Percentiles rank a stretch among this genome's conserved stretches.
phyloP scores from a whole-genome alignment of 2,113 vertebrate genomes.

The Poicephalus meyeri region DNA sequence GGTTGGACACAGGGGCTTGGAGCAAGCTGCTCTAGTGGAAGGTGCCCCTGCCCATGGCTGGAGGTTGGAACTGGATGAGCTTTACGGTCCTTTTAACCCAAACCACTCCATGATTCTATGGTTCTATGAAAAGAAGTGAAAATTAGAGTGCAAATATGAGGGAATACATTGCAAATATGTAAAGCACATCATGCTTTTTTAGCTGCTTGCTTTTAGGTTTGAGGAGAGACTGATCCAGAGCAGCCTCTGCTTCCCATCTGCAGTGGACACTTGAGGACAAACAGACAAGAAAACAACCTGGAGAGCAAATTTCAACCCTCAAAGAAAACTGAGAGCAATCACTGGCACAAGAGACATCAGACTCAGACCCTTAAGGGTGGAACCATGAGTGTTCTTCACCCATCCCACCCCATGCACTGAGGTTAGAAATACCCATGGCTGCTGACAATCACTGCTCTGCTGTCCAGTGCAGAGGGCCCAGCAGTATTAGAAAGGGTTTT shows the following conservation, averaged over 20 bases:
- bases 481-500: neutral
- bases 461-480: neutral
- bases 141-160: neutral
- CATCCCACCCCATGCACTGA: fast-evolving
- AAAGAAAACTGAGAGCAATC: neutral
- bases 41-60: neutral
- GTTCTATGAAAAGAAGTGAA: neutral
- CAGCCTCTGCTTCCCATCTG: neutral
- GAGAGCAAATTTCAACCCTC: neutral
- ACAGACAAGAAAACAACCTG: neutral
- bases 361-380: fast-evolving
- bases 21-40: neutral
- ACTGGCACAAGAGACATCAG: neutral
- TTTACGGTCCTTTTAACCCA: neutral
- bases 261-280: neutral
- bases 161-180: neutral
- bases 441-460: fast-evolving
- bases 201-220: neutral
- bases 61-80: neutral
- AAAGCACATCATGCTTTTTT: fast-evolving
- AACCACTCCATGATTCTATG: neutral
- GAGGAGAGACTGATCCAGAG: neutral
- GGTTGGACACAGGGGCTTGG: neutral
- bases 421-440: fast-evolving
- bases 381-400: fast-evolving